These are phyloP conservation scores for Schizotus pectinicornis DNA, from an alignment of 2,888 invertebrate species.

Conservation along the genomic window DNA sequence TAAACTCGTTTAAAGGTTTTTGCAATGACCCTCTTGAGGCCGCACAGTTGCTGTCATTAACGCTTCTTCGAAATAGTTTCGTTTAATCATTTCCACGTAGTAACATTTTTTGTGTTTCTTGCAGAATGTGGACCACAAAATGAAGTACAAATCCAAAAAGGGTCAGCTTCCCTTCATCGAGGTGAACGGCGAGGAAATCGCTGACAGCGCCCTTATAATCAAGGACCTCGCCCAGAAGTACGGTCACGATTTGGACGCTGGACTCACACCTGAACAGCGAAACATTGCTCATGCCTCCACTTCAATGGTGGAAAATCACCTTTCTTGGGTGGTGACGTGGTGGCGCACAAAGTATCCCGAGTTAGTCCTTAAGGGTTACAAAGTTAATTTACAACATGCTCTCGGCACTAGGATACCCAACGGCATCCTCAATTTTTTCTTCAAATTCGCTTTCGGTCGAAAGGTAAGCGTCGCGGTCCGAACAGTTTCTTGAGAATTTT, in stretches of 20 bases:
- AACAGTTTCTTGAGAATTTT: too few relatives aligned
- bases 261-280: constrained; percentile 82
- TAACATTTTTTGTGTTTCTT: constrained; percentile 10
- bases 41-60: too few relatives aligned
- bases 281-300: constrained; percentile 90
- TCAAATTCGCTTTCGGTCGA: constrained; percentile 84
- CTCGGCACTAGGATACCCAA: constrained; percentile 88
- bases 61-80: too few relatives aligned
- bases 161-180: constrained; percentile 95
- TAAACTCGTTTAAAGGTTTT: too few relatives aligned
- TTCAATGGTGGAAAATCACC: constrained; percentile 94
- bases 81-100: too few relatives aligned
- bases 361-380: constrained; percentile 86
- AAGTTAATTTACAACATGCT: constrained; percentile 88
- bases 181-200: constrained; percentile 92
- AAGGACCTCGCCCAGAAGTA: constrained; percentile 84
- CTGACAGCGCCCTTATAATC: constrained; percentile 90
- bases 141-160: constrained; percentile 92
- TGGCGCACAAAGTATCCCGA: constrained; percentile 95
- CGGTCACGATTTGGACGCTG: constrained; percentile 83
- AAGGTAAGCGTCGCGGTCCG: constrained; percentile 67
- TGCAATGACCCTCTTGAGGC: too few relatives aligned
- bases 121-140: constrained; percentile 94
- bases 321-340: constrained; percentile 89
- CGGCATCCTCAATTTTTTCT: constrained; percentile 86